phyloP scores from a whole-genome alignment of 1,140 invertebrate species.

The Zelostemma sp. region DNA sequence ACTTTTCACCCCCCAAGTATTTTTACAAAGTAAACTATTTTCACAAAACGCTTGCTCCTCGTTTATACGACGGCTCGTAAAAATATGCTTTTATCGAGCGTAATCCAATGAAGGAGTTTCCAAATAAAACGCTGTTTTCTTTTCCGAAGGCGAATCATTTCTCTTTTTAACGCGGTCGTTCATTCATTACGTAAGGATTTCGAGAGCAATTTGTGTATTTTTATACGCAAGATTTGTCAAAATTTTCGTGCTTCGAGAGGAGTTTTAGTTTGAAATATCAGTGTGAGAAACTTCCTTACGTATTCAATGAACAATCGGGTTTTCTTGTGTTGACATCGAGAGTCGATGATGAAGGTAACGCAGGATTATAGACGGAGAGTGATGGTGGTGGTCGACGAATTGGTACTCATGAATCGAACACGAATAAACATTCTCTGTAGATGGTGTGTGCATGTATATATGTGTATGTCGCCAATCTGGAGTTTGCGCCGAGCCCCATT shows the following conservation, averaged over 20 bases:
- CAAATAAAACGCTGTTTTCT: no score
- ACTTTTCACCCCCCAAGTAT: neutral
- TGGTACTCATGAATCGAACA: slow-evolving; percentile 62
- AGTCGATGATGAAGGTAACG: slow-evolving; percentile 3
- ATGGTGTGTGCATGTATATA: slow-evolving; percentile 66
- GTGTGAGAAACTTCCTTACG: no score
- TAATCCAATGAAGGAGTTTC: no score
- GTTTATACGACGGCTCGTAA: no score
- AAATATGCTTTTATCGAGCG: no score
- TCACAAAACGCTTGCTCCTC: neutral
- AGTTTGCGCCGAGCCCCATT: slow-evolving; percentile 42
- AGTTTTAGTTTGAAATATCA: no score
- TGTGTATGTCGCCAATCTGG: slow-evolving; percentile 65
- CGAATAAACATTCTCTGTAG: slow-evolving; percentile 55
- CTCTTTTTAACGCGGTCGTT: no score
- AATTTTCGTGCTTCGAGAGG: no score
- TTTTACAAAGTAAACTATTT: neutral
- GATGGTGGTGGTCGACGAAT: slow-evolving; percentile 56
- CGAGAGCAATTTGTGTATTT: neutral
- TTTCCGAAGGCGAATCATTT: no score
- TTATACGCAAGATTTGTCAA: slow-evolving; percentile 13
- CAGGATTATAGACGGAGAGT: slow-evolving; percentile 48
- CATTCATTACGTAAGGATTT: no score
- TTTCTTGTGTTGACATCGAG: no score
- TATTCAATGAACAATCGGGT: no score